These are phyloP conservation scores for Semaprochilodus insignis DNA, from an alignment of 2,797 vertebrate species.

Conservation along the genomic window DNA sequence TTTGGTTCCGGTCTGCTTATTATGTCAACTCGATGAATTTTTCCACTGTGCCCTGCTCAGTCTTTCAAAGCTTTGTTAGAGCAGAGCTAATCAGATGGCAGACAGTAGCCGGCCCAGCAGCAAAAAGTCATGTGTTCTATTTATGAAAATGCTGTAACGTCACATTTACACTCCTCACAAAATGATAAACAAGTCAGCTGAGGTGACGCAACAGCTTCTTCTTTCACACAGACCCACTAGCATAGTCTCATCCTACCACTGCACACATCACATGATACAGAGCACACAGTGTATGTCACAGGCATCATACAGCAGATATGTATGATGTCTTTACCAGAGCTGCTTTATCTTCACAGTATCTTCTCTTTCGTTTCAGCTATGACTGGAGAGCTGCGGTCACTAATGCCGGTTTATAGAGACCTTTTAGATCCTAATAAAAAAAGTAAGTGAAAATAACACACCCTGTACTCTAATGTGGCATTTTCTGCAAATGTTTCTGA, in stretches of 20 bases:
- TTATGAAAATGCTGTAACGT: not conserved
- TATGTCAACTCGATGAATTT: not conserved
- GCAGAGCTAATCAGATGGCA: not conserved
- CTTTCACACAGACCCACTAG: not conserved
- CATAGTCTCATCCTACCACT: not conserved
- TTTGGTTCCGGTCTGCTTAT: not conserved
- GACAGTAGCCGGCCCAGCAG: not conserved
- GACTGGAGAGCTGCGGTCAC: not conserved
- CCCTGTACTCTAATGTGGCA: no score
- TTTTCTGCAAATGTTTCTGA: no score
- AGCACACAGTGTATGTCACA: not conserved
- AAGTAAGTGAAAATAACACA: no score
- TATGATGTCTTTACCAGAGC: not conserved
- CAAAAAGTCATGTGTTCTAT: not conserved
- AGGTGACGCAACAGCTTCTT: constrained; percentile 9
- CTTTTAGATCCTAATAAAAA: not conserved
- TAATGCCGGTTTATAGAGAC: not conserved
- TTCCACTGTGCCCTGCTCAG: not conserved
- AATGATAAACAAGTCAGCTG: constrained; percentile 11
- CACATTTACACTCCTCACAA: not conserved
- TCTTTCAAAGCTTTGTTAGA: not conserved
- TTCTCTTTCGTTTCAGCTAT: not conserved
- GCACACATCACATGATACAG: not conserved
- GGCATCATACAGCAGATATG: not conserved
- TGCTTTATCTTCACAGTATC: not conserved